Conservation (phyloP, 2,113 vertebrate species). For the Halcyon malimbica region DNA sequence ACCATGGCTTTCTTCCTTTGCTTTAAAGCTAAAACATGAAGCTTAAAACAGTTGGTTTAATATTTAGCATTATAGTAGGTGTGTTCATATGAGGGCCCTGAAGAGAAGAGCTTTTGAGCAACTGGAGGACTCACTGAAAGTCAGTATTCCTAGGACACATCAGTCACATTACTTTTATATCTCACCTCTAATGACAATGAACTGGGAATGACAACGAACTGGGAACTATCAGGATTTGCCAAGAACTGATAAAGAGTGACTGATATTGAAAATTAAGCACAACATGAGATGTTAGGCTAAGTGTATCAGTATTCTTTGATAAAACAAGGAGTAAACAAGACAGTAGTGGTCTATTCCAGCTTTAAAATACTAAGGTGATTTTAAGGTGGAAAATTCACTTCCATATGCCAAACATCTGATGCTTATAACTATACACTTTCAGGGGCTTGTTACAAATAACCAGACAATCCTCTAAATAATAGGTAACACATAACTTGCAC, state of each 20-base stretch:
- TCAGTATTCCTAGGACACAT: neutral
- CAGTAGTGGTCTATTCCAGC: neutral
- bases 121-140: neutral
- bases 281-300: neutral
- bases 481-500: neutral
- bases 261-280: neutral
- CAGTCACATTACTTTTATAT: neutral
- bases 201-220: neutral
- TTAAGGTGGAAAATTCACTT: neutral
- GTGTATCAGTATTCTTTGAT: neutral
- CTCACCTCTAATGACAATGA: neutral
- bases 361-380: neutral
- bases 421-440: neutral
- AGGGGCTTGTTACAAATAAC: neutral
- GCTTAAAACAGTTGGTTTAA: slow-evolving; percentile 36
- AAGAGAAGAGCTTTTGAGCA: neutral
- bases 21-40: neutral
- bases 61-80: slow-evolving; percentile 18
- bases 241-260: neutral
- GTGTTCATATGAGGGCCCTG: neutral
- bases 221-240: neutral
- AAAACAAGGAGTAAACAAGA: neutral
- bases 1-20: neutral
- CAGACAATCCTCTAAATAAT: neutral
- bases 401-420: neutral